These are phyloP conservation scores for Perca fluviatilis DNA, from an alignment of 2,113 vertebrate species.

Conservation along the genomic window DNA sequence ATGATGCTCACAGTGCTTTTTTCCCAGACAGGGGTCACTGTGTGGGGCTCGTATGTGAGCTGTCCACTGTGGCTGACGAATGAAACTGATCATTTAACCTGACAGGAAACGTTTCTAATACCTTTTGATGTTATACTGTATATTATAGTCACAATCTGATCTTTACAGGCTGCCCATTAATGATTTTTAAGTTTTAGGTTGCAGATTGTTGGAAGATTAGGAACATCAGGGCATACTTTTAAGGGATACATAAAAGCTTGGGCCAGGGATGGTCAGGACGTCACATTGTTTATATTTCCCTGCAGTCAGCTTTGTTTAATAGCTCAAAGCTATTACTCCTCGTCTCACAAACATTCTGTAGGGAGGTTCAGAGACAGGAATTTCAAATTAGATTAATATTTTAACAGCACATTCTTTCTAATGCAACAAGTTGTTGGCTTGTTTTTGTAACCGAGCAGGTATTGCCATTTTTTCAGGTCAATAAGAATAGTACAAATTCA, in stretches of 20 bases:
- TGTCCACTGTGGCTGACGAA: slow-evolving; percentile 36
- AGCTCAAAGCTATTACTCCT: slow-evolving; percentile 13
- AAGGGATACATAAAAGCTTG: slow-evolving; percentile 7
- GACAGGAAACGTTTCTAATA: slow-evolving; percentile 60
- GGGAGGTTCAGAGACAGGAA: neutral
- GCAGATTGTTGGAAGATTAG: slow-evolving; percentile 34
- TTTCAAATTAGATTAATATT: slow-evolving; percentile 1
- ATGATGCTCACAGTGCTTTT: neutral
- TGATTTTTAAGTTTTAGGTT: slow-evolving; percentile 41
- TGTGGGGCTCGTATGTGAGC: slow-evolving; percentile 14
- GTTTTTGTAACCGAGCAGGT: neutral
- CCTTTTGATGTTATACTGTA: slow-evolving; percentile 35
- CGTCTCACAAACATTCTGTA: slow-evolving; percentile 10
- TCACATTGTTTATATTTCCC: slow-evolving; percentile 31
- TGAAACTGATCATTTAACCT: slow-evolving; percentile 56
- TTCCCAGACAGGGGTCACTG: slow-evolving; percentile 31
- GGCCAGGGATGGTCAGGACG: slow-evolving; percentile 13
- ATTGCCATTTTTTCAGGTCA: slow-evolving; percentile 17
- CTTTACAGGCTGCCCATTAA: slow-evolving; percentile 32
- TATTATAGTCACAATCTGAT: slow-evolving; percentile 38
- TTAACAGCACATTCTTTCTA: neutral
- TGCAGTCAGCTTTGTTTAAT: slow-evolving; percentile 19
- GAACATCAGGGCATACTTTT: slow-evolving; percentile 17
- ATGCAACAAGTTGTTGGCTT: neutral
- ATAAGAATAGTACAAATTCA: slow-evolving; percentile 24